Conservation (phyloP, 2,888 invertebrate genomes). For the Ectropis crepuscularia region DNA sequence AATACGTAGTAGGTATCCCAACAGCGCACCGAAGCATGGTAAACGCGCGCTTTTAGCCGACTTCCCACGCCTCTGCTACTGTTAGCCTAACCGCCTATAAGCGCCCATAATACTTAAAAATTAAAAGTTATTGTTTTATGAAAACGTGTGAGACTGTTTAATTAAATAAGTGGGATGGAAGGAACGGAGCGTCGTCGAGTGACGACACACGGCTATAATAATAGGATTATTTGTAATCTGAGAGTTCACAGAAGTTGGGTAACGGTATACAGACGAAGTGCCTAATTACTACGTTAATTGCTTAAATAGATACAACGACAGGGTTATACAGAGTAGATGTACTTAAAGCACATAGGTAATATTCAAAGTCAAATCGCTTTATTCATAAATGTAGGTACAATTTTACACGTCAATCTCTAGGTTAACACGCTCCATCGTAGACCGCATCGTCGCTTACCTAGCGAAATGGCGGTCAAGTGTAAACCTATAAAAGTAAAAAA, state of each 20-base stretch:
- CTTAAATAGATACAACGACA: no score
- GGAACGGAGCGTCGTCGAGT: slow-evolving; percentile 66
- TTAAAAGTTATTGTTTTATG: slow-evolving; percentile 81
- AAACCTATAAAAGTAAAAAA: no score
- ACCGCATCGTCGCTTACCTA: no score
- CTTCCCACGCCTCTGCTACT: slow-evolving; percentile 79
- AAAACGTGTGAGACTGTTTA: slow-evolving; percentile 82
- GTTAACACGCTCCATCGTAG: no score
- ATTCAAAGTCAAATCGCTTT: no score
- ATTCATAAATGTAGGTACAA: no score
- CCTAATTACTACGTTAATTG: slow-evolving; percentile 8
- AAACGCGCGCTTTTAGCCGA: slow-evolving; percentile 68
- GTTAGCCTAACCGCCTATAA: slow-evolving; percentile 80
- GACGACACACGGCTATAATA: slow-evolving; percentile 55
- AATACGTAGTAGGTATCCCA: slow-evolving; percentile 32
- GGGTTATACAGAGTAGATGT: no score
- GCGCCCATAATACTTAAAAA: slow-evolving; percentile 81
- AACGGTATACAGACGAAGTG: slow-evolving; percentile 33
- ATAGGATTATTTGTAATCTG: slow-evolving; percentile 56
- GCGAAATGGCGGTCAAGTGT: no score
- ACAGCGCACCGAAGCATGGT: slow-evolving; percentile 46
- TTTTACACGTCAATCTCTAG: no score
- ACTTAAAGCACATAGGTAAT: no score
- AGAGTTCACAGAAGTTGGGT: slow-evolving; percentile 61
- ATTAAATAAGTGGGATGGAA: slow-evolving; percentile 80